Base-by-base conservation (phyloP, 2,888 invertebrate species). In the Caenorhabditis angaria region DNA sequence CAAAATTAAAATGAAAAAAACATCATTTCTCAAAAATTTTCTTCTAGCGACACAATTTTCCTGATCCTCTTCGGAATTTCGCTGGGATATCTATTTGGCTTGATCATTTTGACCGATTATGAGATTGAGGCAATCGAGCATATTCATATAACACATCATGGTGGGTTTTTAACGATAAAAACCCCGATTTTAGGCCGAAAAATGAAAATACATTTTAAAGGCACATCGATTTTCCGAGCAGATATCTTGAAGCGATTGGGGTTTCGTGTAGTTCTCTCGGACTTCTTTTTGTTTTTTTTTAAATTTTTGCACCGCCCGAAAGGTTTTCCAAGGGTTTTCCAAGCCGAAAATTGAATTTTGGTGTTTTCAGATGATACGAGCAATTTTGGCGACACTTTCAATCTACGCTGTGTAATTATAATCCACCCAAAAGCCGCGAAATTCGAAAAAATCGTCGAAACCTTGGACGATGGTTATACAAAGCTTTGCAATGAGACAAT, bases 401-500 rank as follows among this genome's bases (percentile, higher is more conserved):
- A 63, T 48, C 54, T 72, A 6, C 63, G 72, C 24, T 72, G 72
- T 50, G 68, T 72, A 12, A 62, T 72, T 28, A 59, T 64, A n/a
- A 55, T 72, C 27, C 72, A 72, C 29, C 62, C 32, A 56, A 35
- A 28, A 0, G 35, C 61, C 10, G 27, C 32, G 28, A 68, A 72
- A 27, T 61, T 65, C 4, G 68, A 67, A 41, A 68, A 65, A 55
- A 47, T 72, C 18, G 20, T 72, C 51, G 55, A 61, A 10, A 68
- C 68, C 18, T 5, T 72, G 12, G n/a, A 48, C 4, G 72, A 72
- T 47, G 72, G 72, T 28, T 72, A 68, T 48, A 61, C 72, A 0
- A 67, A 68, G 32, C 50, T 59, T 5, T 72, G 72, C 50, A 68
- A 72, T n/a, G 65, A 72, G 24, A 72, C 72, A 12, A 58, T 68